phyloP scores from a whole-genome alignment of 2,113 vertebrate genomes.

The Budorcas taxicolor region DNA sequence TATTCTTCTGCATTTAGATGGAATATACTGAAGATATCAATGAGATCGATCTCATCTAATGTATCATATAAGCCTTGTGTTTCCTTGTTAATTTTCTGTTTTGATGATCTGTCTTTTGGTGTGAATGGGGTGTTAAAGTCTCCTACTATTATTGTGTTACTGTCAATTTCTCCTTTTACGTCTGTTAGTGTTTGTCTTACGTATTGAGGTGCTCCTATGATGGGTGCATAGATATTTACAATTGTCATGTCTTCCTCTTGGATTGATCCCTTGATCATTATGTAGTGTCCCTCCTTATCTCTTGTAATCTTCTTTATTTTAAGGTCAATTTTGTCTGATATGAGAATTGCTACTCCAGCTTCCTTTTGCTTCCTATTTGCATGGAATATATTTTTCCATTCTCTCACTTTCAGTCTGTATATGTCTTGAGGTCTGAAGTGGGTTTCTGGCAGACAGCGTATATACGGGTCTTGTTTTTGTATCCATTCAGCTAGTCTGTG shows the following conservation, averaged over 20 bases:
- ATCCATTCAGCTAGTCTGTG: too few species aligned
- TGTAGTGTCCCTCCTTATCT: background rate
- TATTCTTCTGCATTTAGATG: background rate
- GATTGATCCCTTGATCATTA: background rate
- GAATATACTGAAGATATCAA: background rate
- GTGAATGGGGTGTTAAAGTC: background rate
- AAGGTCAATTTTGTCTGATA: background rate
- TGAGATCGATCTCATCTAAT: background rate
- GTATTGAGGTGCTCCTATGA: background rate
- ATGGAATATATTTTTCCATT: background rate
- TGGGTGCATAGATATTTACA: background rate
- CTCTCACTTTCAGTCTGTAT: background rate
- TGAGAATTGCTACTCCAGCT: background rate
- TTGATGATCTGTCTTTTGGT: background rate
- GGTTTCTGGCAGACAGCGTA: background rate
- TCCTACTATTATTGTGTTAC: background rate
- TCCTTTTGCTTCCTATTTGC: background rate
- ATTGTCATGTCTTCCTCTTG: background rate
- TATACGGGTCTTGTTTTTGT: background rate
- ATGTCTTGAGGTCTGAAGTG: background rate
- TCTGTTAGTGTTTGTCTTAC: background rate
- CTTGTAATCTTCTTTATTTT: background rate
- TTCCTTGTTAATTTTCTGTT: background rate
- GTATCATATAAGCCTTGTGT: background rate
- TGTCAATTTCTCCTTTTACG: background rate